Percentiles rank a stretch among this genome's conserved stretches.
phyloP scores from a whole-genome alignment of 2,113 vertebrate species.

The Prochilodus magdalenae region DNA sequence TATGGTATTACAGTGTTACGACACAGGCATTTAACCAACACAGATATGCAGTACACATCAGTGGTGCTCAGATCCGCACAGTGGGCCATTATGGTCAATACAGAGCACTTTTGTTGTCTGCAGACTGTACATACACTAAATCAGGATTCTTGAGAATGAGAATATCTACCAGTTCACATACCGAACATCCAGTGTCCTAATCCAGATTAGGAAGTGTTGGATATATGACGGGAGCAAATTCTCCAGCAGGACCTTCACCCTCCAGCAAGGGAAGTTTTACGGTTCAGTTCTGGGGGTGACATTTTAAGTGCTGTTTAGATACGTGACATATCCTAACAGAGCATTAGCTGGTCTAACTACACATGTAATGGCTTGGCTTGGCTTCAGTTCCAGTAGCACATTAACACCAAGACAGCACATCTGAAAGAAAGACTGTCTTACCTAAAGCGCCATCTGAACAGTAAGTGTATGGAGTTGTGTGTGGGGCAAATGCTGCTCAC shows the following conservation, averaged over 20 bases:
- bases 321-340: conserved; percentile 20
- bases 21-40: background rate
- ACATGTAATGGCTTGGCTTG: background rate
- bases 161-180: no score
- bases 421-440: no score
- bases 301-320: conserved; percentile 38
- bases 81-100: background rate
- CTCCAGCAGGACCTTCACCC: background rate
- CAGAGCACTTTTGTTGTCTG: no score
- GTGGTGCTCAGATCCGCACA: no score
- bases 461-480: no score
- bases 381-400: background rate
- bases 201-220: background rate
- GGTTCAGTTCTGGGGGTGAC: conserved; percentile 29
- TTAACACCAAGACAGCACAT: background rate
- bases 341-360: background rate
- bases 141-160: no score
- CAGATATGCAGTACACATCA: background rate
- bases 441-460: no score
- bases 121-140: no score
- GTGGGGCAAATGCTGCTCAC: no score
- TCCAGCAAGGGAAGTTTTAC: conserved; percentile 15
- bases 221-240: conserved; percentile 5
- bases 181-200: background rate
- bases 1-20: background rate